Percentiles rank a stretch among this genome's conserved stretches.
phyloP scores from a whole-genome alignment of 2,797 vertebrate genomes.

The Parotocinclus haroldoi region DNA sequence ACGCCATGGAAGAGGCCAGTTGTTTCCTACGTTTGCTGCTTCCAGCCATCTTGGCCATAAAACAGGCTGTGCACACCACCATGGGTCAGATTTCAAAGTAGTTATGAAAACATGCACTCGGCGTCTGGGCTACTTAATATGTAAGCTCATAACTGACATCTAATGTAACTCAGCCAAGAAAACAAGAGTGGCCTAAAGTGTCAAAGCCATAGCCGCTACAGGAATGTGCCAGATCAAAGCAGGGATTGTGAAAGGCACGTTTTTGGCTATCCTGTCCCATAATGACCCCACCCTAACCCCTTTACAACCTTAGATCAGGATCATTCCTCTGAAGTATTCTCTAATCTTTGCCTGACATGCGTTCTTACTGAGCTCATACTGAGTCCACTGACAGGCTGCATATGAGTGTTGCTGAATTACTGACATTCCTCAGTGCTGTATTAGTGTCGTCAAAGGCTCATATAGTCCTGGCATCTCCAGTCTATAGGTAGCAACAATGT shows the following conservation, averaged over 20 bases:
- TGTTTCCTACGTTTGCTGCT: conserved; percentile 10
- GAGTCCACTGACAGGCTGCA: not conserved
- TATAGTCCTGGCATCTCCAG: not conserved
- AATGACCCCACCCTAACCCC: conserved; percentile 33
- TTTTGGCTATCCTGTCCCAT: conserved; percentile 22
- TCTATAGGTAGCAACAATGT: not conserved
- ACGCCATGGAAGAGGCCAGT: not conserved
- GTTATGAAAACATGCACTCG: conserved; percentile 44
- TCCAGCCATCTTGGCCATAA: conserved; percentile 16
- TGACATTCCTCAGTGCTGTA: not conserved
- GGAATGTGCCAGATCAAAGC: conserved; percentile 47
- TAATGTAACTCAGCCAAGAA: conserved; percentile 44
- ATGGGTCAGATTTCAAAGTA: conserved; percentile 43
- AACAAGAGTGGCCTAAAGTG: conserved; percentile 41
- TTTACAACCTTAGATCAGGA: conserved; percentile 25
- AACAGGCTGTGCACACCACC: conserved; percentile 11
- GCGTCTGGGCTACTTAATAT: conserved; percentile 40
- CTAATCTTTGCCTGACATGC: conserved; percentile 9
- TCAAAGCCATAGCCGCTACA: conserved; percentile 41
- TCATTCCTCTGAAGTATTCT: conserved; percentile 20
- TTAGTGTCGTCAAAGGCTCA: conserved; percentile 12
- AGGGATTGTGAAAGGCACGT: conserved; percentile 10
- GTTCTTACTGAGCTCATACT: conserved; percentile 2
- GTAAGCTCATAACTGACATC: conserved; percentile 47
- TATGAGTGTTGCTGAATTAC: not conserved